A percentile compares a stretch with the other conserved stretches of the same genome.
These are phyloP conservation scores for Plodia interpunctella DNA, from an alignment of 1,140 invertebrate species.

Conservation along the genomic window DNA sequence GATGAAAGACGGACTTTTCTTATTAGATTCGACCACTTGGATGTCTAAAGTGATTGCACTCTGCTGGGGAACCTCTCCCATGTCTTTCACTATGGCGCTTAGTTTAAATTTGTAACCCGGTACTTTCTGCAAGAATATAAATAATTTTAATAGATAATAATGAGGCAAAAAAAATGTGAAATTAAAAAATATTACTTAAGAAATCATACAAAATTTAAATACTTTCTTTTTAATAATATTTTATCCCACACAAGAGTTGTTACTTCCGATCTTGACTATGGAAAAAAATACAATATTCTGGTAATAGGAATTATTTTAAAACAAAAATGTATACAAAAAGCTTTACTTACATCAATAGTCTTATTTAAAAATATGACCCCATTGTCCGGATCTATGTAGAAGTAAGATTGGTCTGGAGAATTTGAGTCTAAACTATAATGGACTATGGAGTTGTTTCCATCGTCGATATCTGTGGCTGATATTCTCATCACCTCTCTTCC, in stretches of 20 bases:
- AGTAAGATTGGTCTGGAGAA: constrained; percentile 81
- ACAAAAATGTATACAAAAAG: neutral
- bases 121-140: constrained; percentile 75
- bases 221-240: no score
- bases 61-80: constrained; percentile 80
- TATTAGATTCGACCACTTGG: constrained; percentile 90
- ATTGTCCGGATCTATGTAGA: constrained; percentile 85
- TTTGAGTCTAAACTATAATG: constrained; percentile 80
- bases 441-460: constrained; percentile 89
- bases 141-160: neutral
- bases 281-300: no score
- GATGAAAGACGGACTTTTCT: constrained; percentile 88
- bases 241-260: no score
- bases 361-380: constrained; percentile 88
- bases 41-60: constrained; percentile 87
- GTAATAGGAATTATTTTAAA: no score
- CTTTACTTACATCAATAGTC: constrained; percentile 81
- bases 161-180: no score
- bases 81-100: constrained; percentile 86
- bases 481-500: constrained; percentile 90
- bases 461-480: constrained; percentile 92
- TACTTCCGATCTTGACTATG: no score
- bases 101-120: constrained; percentile 84
- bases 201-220: no score
- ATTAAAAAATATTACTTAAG: no score